Evolutionary conservation across 1,140 invertebrate species (phyloP), one percentile per base, ranked within the genome.

Genomic region (Aphelinus atriplicis): DNA sequence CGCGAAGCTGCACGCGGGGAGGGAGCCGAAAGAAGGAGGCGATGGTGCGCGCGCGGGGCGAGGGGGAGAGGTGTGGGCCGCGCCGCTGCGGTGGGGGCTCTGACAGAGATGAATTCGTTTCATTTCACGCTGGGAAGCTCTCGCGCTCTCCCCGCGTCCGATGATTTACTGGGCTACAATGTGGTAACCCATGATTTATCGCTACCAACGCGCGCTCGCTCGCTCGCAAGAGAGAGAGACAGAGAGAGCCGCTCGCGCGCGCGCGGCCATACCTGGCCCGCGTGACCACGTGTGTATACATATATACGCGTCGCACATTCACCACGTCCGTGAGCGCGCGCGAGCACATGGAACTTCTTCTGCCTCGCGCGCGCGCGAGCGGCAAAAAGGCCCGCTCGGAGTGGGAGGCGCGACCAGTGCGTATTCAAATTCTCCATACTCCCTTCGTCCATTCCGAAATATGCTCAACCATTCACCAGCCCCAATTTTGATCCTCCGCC

Each of bases 151-250:
- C 86, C 84, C 85, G 86, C 84, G 85, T 87, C 85, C 87, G 87
- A 90, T 90, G 90, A 90, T 90, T 90, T 90, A 90, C 89, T 89
- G 89, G 89, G 89, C 90, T 90, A 90, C 90, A 90, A 90, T 90
- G 90, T 90, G 90, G 90, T 90, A 90, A 90, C 89, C 90, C 90
- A 90, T 90, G 89, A 90, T 90, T 90, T 90, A 90, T 90, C 82
- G 83, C 81, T 83, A 85, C 85, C 86, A 88, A 88, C 84, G 85
- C 85, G 84, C 84, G 81, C 68, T 47, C 60, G 72, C 72, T 26
- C 71, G 57, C 58, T 48, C n/a, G 63, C 71, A 43, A 3, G 26
- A 26, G 26, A 26, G 26, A 26, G 26, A 26, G 26, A 26, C 26
- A 26, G 26, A 26, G 26, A 26, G 26, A 26, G 26, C 26, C 26